A percentile compares a stretch with the other conserved stretches of the same genome.
Conservation (phyloP, 2,113 vertebrate genomes). For the Heterochromis multidens region DNA sequence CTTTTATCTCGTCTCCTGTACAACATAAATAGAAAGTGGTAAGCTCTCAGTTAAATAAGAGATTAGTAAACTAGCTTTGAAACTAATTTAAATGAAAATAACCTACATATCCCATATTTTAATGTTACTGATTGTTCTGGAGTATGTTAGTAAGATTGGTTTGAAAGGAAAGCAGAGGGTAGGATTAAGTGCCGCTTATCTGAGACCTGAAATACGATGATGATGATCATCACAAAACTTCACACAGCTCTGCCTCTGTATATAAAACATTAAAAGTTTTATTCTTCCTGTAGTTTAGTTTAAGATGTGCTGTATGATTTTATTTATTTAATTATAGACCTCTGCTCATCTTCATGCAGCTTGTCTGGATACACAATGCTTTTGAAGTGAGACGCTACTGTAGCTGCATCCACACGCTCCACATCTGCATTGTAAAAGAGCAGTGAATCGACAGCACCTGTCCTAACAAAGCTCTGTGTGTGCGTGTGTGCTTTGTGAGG, state of each 20-base stretch:
- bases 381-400: slow-evolving; percentile 22
- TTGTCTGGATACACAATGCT: slow-evolving; percentile 18
- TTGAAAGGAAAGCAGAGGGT: too few relatives aligned
- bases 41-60: too few relatives aligned
- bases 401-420: neutral
- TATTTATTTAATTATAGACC: neutral
- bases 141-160: too few relatives aligned
- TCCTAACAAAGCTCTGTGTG: neutral
- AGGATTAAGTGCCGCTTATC: neutral
- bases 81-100: too few relatives aligned
- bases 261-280: neutral
- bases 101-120: neutral
- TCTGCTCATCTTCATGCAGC: slow-evolving; percentile 3
- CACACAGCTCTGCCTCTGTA: neutral
- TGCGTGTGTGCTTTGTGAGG: neutral
- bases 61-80: too few relatives aligned
- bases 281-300: neutral
- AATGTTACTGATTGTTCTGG: too few relatives aligned
- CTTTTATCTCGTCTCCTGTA: neutral
- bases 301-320: neutral
- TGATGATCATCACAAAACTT: neutral
- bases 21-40: neutral
- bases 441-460: slow-evolving; percentile 35
- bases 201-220: neutral
- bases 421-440: slow-evolving; percentile 53